Evolutionary conservation across 1,140 invertebrate genomes (phyloP).

Genomic region (Pseudachorutes palmiensis): DNA sequence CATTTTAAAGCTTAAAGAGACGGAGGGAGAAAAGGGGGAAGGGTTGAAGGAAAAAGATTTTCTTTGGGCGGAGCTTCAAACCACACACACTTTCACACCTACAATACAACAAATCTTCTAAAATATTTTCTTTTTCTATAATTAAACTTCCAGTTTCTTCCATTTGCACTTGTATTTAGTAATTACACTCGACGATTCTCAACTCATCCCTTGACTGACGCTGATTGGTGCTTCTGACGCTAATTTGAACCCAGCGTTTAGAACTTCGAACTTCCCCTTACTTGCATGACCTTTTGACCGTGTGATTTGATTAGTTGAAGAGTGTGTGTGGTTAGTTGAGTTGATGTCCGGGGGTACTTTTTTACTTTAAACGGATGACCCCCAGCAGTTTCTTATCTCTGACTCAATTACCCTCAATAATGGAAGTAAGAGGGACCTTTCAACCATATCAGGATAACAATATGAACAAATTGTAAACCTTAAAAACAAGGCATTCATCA

Average conservation of each 20-base stretch:
- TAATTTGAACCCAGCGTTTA: too few species aligned
- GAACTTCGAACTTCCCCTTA: too few species aligned
- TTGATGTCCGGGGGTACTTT: not conserved
- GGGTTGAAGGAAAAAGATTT: not conserved
- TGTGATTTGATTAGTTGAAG: not conserved
- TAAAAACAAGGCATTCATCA: not conserved
- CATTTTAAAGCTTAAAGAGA: too few species aligned
- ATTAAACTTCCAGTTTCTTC: not conserved
- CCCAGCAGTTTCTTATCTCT: conserved; percentile 3
- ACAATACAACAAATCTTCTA: not conserved
- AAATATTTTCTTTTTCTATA: not conserved
- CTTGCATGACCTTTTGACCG: too few species aligned
- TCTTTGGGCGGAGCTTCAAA: not conserved
- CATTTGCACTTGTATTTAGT: not conserved
- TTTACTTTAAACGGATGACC: conserved; percentile 4
- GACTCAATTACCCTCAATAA: not conserved
- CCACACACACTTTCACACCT: conserved; percentile 4
- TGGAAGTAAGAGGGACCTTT: not conserved
- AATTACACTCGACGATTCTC: not conserved
- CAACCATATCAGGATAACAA: too few species aligned
- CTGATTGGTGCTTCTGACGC: too few species aligned
- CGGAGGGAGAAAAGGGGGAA: not conserved
- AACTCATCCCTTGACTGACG: too few species aligned
- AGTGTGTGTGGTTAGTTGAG: not conserved
- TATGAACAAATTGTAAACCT: too few species aligned